A percentile compares a stretch with the other conserved stretches of the same genome.
Evolutionary conservation across 2,888 invertebrate genomes (phyloP).

Genomic region (Dasysyrphus albostriatus): DNA sequence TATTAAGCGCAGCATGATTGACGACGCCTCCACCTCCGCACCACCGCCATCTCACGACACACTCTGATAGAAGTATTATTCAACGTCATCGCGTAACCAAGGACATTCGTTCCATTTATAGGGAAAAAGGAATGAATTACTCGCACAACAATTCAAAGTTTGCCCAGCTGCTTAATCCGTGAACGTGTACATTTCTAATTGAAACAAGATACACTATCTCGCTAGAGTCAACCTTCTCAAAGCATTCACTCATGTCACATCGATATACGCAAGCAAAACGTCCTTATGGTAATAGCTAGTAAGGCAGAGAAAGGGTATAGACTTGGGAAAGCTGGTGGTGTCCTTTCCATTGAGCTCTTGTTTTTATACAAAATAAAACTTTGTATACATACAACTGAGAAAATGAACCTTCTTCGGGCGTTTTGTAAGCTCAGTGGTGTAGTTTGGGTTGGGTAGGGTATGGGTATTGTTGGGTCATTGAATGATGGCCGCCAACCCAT

Average conservation of each 20-base stretch:
- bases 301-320: conserved; percentile 2
- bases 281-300: neutral
- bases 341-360: neutral
- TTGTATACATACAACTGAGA: conserved; percentile 1
- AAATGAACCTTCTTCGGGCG: neutral
- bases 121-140: conserved; percentile 37
- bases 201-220: conserved; percentile 73
- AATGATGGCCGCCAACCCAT: conserved; percentile 11
- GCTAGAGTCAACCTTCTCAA: conserved; percentile 56
- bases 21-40: neutral
- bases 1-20: conserved; percentile 29
- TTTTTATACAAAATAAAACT: conserved; percentile 24
- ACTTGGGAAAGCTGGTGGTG: neutral
- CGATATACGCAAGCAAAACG: conserved; percentile 12
- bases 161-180: conserved; percentile 63
- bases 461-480: conserved; percentile 9
- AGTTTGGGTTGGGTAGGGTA: neutral
- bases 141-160: conserved; percentile 43
- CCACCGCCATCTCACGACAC: neutral
- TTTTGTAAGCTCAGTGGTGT: too few relatives aligned
- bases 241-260: conserved; percentile 29
- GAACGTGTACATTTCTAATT: conserved; percentile 72
- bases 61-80: neutral
- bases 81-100: neutral
- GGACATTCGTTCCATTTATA: conserved; percentile 27